phyloP scores from a whole-genome alignment of 1,140 invertebrate species.

The Cyphomyrmex costatus region DNA sequence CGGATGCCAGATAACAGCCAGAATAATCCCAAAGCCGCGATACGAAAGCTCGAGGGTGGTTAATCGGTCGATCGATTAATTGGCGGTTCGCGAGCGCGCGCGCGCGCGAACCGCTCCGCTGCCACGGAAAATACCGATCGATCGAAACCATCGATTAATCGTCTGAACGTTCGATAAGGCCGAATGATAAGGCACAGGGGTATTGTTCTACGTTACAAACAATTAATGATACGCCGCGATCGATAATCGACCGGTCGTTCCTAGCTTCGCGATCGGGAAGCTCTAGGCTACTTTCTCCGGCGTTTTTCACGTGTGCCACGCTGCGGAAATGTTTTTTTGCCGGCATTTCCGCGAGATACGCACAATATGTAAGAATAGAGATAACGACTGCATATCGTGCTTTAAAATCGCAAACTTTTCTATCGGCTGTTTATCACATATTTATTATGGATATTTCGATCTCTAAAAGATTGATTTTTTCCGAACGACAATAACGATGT shows the following conservation, averaged over 20 bases:
- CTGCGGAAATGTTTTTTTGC: constrained; percentile 38
- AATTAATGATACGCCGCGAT: constrained; percentile 61
- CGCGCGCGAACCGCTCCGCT: constrained; percentile 8
- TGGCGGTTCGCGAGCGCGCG: constrained; percentile 39
- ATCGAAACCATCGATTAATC: constrained; percentile 55
- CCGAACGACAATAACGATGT: too few species aligned
- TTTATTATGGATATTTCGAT: background rate
- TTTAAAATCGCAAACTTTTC: background rate
- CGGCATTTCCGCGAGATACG: constrained; percentile 35
- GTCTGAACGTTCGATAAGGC: constrained; percentile 46
- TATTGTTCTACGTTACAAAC: constrained; percentile 58
- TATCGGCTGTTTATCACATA: too few species aligned
- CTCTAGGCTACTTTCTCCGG: constrained; percentile 41
- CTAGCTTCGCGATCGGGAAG: constrained; percentile 38
- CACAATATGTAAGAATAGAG: background rate
- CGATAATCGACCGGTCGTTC: constrained; percentile 41
- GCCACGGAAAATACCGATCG: constrained; percentile 56
- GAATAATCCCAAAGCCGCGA: constrained; percentile 36
- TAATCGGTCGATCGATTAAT: constrained; percentile 63
- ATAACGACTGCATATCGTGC: background rate
- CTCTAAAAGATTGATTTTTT: too few species aligned
- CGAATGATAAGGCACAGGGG: constrained; percentile 40
- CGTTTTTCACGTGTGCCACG: background rate
- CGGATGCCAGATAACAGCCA: background rate
- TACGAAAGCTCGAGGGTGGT: constrained; percentile 40